A percentile compares a stretch with the other conserved stretches of the same genome.
Evolutionary conservation across 2,797 vertebrate genomes (phyloP).

Genomic region (Tadarida brasiliensis): DNA sequence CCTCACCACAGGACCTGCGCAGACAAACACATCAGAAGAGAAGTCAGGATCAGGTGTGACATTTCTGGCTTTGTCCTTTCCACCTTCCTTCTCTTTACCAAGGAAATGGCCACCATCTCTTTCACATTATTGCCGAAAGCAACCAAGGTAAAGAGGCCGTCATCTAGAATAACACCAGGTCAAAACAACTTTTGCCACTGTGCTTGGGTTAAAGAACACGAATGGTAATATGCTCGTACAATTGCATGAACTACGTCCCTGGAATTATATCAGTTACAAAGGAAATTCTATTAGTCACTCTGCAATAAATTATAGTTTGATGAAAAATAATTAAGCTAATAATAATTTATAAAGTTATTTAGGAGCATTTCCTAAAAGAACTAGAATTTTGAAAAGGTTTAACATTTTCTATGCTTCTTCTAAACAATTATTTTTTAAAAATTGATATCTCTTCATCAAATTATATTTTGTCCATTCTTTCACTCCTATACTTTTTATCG

Average conservation of each 20-base stretch:
- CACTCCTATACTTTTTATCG: background rate
- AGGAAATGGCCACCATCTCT: background rate
- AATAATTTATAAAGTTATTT: conserved; percentile 26
- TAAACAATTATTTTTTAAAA: background rate
- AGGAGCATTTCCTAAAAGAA: conserved; percentile 24
- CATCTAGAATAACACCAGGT: background rate
- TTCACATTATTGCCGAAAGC: conserved; percentile 3
- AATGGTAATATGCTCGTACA: background rate
- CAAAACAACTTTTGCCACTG: conserved; percentile 21
- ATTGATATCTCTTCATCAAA: background rate
- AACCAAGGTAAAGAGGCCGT: background rate
- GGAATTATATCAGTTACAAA: conserved; percentile 49
- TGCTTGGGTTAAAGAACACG: background rate
- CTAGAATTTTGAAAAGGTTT: background rate
- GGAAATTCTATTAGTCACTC: conserved; percentile 44
- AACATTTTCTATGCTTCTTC: conserved; percentile 20
- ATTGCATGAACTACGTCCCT: background rate
- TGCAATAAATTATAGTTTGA: conserved; percentile 36
- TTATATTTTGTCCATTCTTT: conserved; percentile 51
- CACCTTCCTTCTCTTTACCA: background rate
- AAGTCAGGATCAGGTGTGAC: background rate
- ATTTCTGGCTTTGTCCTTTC: background rate
- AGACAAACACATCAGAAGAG: conserved; percentile 33
- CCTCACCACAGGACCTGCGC: background rate
- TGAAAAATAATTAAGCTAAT: conserved; percentile 20